Base-by-base conservation (phyloP, 2,797 vertebrate genomes). In the Enteromius anoplus region DNA sequence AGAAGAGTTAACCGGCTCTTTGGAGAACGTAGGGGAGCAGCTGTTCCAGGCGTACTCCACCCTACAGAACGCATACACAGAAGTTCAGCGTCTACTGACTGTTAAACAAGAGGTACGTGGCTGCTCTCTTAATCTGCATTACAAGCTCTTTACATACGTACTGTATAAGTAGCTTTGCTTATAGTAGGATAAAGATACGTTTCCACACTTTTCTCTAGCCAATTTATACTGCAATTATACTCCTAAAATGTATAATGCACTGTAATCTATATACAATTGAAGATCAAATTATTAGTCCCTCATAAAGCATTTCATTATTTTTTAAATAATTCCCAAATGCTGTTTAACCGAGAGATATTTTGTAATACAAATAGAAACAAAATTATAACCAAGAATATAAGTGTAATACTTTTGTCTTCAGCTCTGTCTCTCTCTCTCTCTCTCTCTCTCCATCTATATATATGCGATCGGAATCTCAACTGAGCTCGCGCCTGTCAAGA, bases 41-140 rank as follows among this genome's bases (percentile, higher is more conserved):
- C 93, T 99, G 85, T 49, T 96, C 66, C 95, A 95, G 86, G 96
- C 97, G 0, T 95, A 95, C 17, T 92, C 93, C 32, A 86, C 94
- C 15, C 89, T 99, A 51, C 96, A 97, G 84, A 90, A 93, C n/a
- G 96, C 97, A 0, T 97, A 97, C 51, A 34, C 95, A 1, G 96
- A 99, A 75, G 96, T 99, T 86, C 97, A 99, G 51, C 93, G 92
- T 65, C 93, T 98, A 2, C 88, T 97, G 26, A 85, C 96, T 2
- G 81, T 96, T 86, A 97, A 94, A 89, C 96, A 98, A 62, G 96
- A 98, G 97, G 98, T 98, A 91, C 29, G 15, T 0, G 34, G 17
- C 14, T 55, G 37, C 12, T 11, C n/a, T 37, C 26, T 34, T 17
- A 15, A 4, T 53, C 40, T 14, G 9, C 15, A 34, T 60, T 9